Conservation (phyloP, 2,888 invertebrate genomes). For the Coelogynopora nodosa region DNA sequence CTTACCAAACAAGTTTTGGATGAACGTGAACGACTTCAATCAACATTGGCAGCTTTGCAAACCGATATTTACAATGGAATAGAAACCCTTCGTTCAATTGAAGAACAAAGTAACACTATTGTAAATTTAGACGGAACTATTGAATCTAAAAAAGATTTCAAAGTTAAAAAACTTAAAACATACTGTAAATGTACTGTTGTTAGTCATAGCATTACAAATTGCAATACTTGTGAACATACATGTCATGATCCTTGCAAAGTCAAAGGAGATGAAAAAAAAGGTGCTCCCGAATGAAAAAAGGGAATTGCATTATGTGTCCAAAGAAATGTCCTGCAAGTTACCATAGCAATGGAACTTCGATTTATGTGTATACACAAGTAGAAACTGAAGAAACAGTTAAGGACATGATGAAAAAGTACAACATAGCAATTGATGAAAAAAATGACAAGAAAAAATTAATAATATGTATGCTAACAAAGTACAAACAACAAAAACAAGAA, state of each 20-base stretch:
- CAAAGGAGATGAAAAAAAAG: neutral
- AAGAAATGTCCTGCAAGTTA: neutral
- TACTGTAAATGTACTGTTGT: too few species aligned
- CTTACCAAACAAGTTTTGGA: neutral
- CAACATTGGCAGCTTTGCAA: neutral
- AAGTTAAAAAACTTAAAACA: neutral
- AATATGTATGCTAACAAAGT: neutral
- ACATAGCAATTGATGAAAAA: neutral
- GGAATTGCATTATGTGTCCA: neutral
- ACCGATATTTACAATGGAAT: neutral
- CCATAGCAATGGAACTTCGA: neutral
- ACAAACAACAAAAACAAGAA: neutral
- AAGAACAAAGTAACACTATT: neutral
- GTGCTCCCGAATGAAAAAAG: neutral
- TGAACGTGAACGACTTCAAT: neutral
- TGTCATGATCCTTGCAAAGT: neutral
- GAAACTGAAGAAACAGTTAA: neutral
- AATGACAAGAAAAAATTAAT: neutral
- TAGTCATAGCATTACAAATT: neutral
- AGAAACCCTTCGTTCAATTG: neutral
- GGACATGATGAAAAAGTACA: neutral
- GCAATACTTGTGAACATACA: neutral
- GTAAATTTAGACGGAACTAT: neutral
- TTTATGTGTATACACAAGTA: neutral
- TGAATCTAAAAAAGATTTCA: neutral